Evolutionary conservation across 2,113 vertebrate species (phyloP).

Genomic region (Dipodomys merriami): DNA sequence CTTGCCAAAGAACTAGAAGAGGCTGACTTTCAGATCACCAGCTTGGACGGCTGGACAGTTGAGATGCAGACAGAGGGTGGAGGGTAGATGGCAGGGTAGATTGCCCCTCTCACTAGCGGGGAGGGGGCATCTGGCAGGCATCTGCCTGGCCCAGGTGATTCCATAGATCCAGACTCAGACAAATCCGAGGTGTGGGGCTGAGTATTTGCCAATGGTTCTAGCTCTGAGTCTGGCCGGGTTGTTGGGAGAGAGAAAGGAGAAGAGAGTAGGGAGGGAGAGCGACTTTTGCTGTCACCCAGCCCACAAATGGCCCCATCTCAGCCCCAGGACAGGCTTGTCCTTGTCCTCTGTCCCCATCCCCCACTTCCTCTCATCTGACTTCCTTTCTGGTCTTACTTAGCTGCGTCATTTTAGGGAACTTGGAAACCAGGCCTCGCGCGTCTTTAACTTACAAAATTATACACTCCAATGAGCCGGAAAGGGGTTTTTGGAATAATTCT

Average conservation of each 20-base stretch:
- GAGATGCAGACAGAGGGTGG: neutral
- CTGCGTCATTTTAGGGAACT: conserved; percentile 77
- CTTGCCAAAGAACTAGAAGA: neutral
- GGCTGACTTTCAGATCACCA: neutral
- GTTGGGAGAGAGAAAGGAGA: neutral
- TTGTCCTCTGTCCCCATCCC: neutral
- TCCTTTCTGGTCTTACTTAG: conserved; percentile 58
- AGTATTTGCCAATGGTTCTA: rapidly evolving
- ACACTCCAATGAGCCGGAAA: conserved; percentile 79
- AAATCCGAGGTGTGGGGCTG: neutral
- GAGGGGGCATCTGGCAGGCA: too few species aligned
- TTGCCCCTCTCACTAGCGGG: neutral
- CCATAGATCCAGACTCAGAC: neutral
- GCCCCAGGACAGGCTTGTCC: neutral
- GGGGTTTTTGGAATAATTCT: conserved; percentile 81
- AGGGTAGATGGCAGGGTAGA: neutral
- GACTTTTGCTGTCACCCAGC: neutral
- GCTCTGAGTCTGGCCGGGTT: neutral
- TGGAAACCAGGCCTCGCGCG: conserved; percentile 71
- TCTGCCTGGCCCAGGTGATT: neutral
- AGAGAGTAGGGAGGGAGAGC: rapidly evolving
- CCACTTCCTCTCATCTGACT: conserved; percentile 40
- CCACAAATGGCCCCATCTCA: rapidly evolving
- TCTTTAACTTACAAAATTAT: conserved; percentile 80
- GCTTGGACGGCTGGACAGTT: too few species aligned